Conservation (phyloP, 1,140 invertebrate genomes). For the Bombus terrestris region DNA sequence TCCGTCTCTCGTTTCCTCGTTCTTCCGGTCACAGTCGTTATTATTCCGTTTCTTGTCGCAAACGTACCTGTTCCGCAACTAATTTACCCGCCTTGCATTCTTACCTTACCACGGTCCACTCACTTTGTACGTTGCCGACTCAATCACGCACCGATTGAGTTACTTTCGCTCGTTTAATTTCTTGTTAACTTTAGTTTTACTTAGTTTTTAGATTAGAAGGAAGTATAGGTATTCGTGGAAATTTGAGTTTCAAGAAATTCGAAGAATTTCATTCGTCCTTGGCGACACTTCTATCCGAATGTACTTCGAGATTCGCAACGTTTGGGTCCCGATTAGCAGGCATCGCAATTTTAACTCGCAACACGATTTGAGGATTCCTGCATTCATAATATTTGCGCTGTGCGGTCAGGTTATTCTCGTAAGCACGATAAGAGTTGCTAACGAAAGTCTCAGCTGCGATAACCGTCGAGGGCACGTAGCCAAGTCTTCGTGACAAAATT, state of each 20-base stretch:
- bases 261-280: constrained; percentile 16
- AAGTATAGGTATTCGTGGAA: too few relatives aligned
- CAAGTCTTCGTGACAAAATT: constrained; percentile 41
- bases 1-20: constrained; percentile 4
- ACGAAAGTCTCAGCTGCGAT: constrained; percentile 66
- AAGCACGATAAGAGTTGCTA: constrained; percentile 69
- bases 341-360: constrained; percentile 42
- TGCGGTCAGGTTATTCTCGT: constrained; percentile 66
- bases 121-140: constrained; percentile 2
- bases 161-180: not conserved
- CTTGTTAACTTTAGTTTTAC: not conserved
- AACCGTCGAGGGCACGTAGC: constrained; percentile 31
- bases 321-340: not conserved
- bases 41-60: constrained; percentile 53
- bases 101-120: constrained; percentile 11
- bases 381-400: constrained; percentile 62
- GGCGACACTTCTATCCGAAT: not conserved
- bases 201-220: not conserved
- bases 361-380: constrained; percentile 40
- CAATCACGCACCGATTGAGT: not conserved
- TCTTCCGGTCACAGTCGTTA: constrained; percentile 37
- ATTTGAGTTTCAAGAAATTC: not conserved
- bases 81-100: constrained; percentile 30
- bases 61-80: constrained; percentile 14
- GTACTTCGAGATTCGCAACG: constrained; percentile 1